These are phyloP conservation scores for Luffia ferchaultella DNA, from an alignment of 2,888 invertebrate species.

Conservation along the genomic window DNA sequence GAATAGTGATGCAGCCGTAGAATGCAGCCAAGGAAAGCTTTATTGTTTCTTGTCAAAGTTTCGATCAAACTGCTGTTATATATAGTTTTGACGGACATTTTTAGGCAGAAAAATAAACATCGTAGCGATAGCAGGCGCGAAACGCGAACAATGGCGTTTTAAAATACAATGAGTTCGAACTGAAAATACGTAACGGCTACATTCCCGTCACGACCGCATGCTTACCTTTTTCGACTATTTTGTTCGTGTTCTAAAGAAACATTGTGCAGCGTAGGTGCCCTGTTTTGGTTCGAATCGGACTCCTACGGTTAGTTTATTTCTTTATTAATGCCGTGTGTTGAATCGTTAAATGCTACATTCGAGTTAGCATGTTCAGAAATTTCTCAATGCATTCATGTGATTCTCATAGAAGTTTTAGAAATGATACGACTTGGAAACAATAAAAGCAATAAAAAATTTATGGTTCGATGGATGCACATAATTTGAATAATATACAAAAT, in stretches of 20 bases:
- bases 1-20: no score
- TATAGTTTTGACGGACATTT: constrained; percentile 29
- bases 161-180: constrained; percentile 59
- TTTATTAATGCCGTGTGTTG: constrained; percentile 56
- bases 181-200: constrained; percentile 49
- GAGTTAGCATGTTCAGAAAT: neutral
- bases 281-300: constrained; percentile 26
- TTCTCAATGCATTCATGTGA: neutral
- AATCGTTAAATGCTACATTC: constrained; percentile 30
- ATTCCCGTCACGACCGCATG: constrained; percentile 58
- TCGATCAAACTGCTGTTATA: no score
- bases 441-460: no score
- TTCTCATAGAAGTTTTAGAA: no score
- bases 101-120: constrained; percentile 18
- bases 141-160: constrained; percentile 60
- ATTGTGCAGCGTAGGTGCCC: constrained; percentile 15
- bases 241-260: constrained; percentile 26
- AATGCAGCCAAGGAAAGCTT: no score
- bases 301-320: constrained; percentile 24
- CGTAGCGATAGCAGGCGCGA: constrained; percentile 36
- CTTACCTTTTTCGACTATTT: constrained; percentile 58
- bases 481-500: no score
- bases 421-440: no score
- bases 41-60: no score
- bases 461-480: no score